phyloP scores from a whole-genome alignment of 2,888 invertebrate genomes.

The Petrophora chlorosata region DNA sequence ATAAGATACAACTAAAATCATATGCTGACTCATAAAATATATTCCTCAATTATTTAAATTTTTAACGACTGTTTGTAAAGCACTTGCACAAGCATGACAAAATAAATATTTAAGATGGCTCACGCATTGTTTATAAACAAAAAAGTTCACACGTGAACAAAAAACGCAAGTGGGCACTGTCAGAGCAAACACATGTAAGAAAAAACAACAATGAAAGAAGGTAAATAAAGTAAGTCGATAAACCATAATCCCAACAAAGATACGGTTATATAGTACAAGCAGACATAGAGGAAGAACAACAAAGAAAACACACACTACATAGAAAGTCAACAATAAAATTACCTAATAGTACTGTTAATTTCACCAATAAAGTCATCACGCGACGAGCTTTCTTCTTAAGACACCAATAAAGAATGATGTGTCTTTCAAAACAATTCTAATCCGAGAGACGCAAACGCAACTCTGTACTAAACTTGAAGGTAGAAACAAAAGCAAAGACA shows the following conservation, averaged over 20 bases:
- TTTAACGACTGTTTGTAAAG: too few species aligned
- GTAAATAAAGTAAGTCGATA: slow-evolving; percentile 14
- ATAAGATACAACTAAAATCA: too few species aligned
- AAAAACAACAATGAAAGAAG: slow-evolving; percentile 9
- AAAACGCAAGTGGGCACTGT: not conserved
- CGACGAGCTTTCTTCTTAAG: slow-evolving; percentile 15
- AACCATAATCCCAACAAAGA: slow-evolving; percentile 10
- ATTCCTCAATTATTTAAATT: too few species aligned
- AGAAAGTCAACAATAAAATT: slow-evolving; percentile 15
- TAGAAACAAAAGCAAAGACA: slow-evolving; percentile 25
- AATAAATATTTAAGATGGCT: not conserved
- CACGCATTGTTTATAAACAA: slow-evolving; percentile 11
- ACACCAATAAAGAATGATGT: slow-evolving; percentile 6
- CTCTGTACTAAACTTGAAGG: slow-evolving; percentile 14
- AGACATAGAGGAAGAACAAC: slow-evolving; percentile 4
- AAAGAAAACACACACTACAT: slow-evolving; percentile 10
- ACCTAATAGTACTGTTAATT: slow-evolving; percentile 13
- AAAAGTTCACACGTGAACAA: not conserved
- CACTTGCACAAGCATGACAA: too few species aligned
- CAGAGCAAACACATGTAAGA: slow-evolving; percentile 10
- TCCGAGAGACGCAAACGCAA: slow-evolving; percentile 22
- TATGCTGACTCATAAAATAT: too few species aligned
- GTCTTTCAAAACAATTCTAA: slow-evolving; percentile 32
- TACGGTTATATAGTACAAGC: not conserved
- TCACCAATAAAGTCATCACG: slow-evolving; percentile 12